Evolutionary conservation across 2,888 invertebrate genomes (phyloP), one percentile per base, ranked within the genome.

Genomic region (Acanthosepion pharaonis): DNA sequence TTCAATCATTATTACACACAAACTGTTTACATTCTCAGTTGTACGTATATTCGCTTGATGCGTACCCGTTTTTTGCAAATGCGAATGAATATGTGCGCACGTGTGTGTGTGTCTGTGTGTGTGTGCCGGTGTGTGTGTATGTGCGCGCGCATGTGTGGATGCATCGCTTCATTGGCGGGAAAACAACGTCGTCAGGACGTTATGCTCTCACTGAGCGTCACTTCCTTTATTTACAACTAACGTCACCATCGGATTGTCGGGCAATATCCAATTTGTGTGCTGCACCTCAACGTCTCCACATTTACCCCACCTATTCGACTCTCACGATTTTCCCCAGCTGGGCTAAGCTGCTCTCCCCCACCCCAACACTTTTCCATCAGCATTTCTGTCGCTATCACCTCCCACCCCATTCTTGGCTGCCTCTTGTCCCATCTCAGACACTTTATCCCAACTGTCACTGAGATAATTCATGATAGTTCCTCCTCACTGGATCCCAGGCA

Each of bases 181-280:
- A 78, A 78, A 78, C 78, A 78, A 18, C n/a, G n/a, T 78, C 78
- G n/a, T 78, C 78, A 78, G 78, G n/a, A 78, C 11, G 78, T n/a
- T 78, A 78, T 78, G n/a, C n/a, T 78, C 78, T 78, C 78, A 78
- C 4, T 15, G 78, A 78, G 78, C 15, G 78, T 33, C 78, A 78
- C n/a, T n/a, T 78, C 78, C 78, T 78, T n/a, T 78, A 78, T 78
- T 78, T 78, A 78, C 78, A 78, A n/a, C 78, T n/a, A 78, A 78
- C 78, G 78, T 78, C 78, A 78, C 78, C 78, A 78, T 78, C 78
- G 78, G 78, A 78, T 78, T 78, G 78, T 33, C 78, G 78, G n/a
- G n/a, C n/a, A 78, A 78, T 78, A 78, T 78, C 78, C 78, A 78
- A 78, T 78, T 78, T 78, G 78, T 78, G 78, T 28, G 4, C n/a